These are phyloP conservation scores for Gnathonemus echidnorhynchus DNA, from an alignment of 2,113 vertebrate genomes.

Conservation along the genomic window DNA sequence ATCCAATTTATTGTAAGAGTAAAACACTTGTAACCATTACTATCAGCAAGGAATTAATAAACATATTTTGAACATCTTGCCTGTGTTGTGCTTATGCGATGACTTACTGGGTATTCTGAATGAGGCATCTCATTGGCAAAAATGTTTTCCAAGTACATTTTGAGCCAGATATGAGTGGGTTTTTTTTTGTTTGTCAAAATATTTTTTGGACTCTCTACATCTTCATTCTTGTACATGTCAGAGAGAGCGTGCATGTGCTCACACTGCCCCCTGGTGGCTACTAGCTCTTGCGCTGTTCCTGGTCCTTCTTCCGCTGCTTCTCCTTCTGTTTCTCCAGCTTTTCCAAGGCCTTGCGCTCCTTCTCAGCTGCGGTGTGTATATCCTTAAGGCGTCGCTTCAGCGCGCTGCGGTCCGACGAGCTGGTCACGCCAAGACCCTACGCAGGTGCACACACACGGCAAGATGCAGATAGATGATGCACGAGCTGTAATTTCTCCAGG, in stretches of 20 bases:
- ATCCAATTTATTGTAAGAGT: not conserved
- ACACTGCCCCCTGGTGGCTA: not conserved
- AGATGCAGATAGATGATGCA: not conserved
- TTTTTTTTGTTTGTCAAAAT: not conserved
- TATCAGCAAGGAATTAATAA: not conserved
- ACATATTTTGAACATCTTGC: not conserved
- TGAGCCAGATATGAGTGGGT: not conserved
- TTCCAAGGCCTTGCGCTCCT: conserved; percentile 74
- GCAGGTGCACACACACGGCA: not conserved
- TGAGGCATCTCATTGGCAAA: not conserved
- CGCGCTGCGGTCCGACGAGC: conserved; percentile 66
- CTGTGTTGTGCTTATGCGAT: not conserved
- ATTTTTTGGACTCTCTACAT: not conserved
- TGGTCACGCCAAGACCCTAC: conserved; percentile 74
- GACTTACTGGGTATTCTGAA: not conserved
- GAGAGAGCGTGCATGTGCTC: not conserved
- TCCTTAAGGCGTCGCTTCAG: conserved; percentile 79
- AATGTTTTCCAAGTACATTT: not conserved
- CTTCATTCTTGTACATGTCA: not conserved
- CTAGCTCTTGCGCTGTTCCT: conserved; percentile 62
- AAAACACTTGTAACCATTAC: not conserved
- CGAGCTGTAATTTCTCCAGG: not conserved
- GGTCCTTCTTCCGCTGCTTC: conserved; percentile 68
- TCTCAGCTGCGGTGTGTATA: conserved; percentile 63
- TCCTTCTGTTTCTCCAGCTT: conserved; percentile 75